These are phyloP conservation scores for Poeciliopsis infans DNA, from an alignment of 2,797 vertebrate species.

Conservation along the genomic window DNA sequence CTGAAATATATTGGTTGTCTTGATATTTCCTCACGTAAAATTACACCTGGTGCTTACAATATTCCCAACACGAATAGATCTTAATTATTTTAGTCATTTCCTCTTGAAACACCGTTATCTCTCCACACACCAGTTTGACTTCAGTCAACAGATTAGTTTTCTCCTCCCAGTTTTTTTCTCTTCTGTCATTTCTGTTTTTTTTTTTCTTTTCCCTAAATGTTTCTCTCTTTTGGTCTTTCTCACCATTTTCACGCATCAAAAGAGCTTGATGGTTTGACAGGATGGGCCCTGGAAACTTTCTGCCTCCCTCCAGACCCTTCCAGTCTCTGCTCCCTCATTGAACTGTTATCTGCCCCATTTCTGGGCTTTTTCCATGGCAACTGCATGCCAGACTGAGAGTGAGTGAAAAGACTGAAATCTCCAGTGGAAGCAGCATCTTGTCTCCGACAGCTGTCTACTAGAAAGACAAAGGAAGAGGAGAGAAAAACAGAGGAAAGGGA, in stretches of 20 bases:
- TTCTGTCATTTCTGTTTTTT: constrained; percentile 27
- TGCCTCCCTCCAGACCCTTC: constrained; percentile 73
- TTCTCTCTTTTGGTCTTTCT: constrained; percentile 40
- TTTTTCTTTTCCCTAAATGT: constrained; percentile 28
- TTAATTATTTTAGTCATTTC: constrained; percentile 24
- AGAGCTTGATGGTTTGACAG: constrained; percentile 81
- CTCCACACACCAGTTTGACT: constrained; percentile 37
- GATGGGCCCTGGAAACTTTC: constrained; percentile 74
- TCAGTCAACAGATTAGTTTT: constrained; percentile 57
- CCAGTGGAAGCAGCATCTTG: constrained; percentile 75
- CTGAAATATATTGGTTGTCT: constrained; percentile 50
- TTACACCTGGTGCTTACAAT: constrained; percentile 43
- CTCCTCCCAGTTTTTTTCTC: constrained; percentile 22
- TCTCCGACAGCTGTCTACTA: constrained; percentile 78
- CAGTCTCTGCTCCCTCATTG: constrained; percentile 78
- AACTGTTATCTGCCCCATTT: constrained; percentile 83
- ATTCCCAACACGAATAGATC: constrained; percentile 39
- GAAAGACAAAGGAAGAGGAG: constrained; percentile 57
- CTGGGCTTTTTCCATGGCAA: constrained; percentile 80
- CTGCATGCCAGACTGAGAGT: constrained; percentile 64
- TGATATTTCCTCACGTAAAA: constrained; percentile 40
- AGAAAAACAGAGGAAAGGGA: constrained; percentile 30
- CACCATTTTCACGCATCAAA: constrained; percentile 75
- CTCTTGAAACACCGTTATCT: constrained; percentile 35
- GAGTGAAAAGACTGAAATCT: constrained; percentile 72